A percentile compares a stretch with the other conserved stretches of the same genome.
Conservation (phyloP, 2,888 invertebrate species). For the Mesorhabditis sp. region DNA sequence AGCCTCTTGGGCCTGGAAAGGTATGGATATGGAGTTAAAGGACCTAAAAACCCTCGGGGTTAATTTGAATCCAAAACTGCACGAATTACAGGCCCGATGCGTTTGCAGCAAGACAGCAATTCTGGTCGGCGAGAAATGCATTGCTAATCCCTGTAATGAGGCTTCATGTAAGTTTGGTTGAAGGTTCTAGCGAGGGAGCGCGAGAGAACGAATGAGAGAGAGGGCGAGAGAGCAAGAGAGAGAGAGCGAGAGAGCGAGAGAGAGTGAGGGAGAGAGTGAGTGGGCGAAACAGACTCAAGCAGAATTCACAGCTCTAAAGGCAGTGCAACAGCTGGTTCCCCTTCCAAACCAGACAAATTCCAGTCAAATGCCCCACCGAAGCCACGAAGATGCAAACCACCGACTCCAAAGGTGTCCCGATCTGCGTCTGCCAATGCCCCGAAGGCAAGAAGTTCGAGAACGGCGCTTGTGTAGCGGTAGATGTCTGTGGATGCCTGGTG, state of each 20-base stretch:
- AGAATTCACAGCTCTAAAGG: too few relatives aligned
- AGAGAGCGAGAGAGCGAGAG: too few relatives aligned
- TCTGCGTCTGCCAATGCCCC: constrained; percentile 4
- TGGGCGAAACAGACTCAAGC: too few relatives aligned
- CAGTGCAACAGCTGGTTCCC: too few relatives aligned
- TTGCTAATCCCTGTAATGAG: neutral
- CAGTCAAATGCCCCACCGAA: neutral
- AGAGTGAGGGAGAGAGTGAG: too few relatives aligned
- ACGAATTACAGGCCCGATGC: neutral
- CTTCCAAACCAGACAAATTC: neutral
- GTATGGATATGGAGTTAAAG: neutral
- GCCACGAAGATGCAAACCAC: neutral
- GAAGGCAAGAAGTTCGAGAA: neutral
- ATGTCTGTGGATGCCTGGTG: neutral
- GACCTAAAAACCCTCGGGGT: neutral
- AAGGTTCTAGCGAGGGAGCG: too few relatives aligned
- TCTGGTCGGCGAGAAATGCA: neutral
- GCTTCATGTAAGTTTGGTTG: too few relatives aligned
- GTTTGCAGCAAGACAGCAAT: neutral
- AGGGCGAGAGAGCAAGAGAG: too few relatives aligned
- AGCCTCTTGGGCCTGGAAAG: neutral
- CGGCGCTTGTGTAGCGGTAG: neutral
- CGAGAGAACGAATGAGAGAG: too few relatives aligned
- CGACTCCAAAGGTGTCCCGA: neutral
- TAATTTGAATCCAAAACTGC: neutral